Evolutionary conservation across 2,888 invertebrate species (phyloP), one percentile per base, ranked within the genome.

Genomic region (Melipona beecheii): DNA sequence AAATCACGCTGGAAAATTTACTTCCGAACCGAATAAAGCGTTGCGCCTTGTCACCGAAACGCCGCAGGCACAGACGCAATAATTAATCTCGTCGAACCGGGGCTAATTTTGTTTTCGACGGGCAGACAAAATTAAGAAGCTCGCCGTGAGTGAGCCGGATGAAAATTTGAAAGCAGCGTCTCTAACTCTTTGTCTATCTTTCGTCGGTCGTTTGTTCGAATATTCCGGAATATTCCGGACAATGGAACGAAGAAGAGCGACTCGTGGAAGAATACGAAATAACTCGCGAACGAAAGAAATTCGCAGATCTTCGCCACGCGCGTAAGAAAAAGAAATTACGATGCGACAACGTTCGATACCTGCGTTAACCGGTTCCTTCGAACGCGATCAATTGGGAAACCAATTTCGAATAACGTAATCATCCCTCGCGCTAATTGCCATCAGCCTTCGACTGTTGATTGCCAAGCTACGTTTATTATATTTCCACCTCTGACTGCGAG

Each of bases 41-140:
- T 24, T 31, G 54, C 27, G 19, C n/a, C 3, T 17, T 31, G 36
- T 66, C 58, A 58, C 54, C 31, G 58, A 82, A 82, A 75, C n/a
- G 36, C n/a, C 31, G 4, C 58, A 9, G 31, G 27, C 31, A n/a
- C 21, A n/a, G 54, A 50, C 31, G 17, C 24, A 58, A 79, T 79
- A 75, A 81, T 71, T 71, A 43, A 71, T 66, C 54, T 49, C 15
- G 65, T 81, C 75, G 75, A 75, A 66, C 17, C 49, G 36, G 0
- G 24, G 82, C 71, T 82, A 83, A 83, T 66, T 36, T 36, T 36
- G 1, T 11, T 43, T 43, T 43, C 11, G 9, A 43, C 9, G 9
- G 9, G 9, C 9, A 43, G 9, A n/a, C n/a, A n/a, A n/a, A 13
- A n/a, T 58, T n/a, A n/a, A 58, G n/a, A 58, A n/a, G 9, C 24